Conservation (phyloP, 2,888 invertebrate genomes). For the Melipona beecheii region DNA sequence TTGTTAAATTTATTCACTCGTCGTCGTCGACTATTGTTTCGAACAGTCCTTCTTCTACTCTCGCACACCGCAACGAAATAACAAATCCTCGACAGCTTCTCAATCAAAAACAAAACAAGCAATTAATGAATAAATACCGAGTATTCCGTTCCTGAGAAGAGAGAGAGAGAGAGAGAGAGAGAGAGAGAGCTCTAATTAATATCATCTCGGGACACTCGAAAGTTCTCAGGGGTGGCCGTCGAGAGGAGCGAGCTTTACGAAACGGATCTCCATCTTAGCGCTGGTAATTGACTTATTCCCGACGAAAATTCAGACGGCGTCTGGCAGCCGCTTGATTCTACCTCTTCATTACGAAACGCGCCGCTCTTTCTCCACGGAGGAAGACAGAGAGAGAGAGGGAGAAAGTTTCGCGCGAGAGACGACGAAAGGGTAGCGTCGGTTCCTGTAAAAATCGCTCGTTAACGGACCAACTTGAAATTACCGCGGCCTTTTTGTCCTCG, state of each 20-base stretch:
- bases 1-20: not conserved
- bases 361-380: not conserved
- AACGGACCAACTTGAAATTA: slow-evolving; percentile 58
- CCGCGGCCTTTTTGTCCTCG: slow-evolving; percentile 51
- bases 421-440: slow-evolving; percentile 53
- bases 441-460: slow-evolving; percentile 40
- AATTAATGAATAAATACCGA: not conserved
- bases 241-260: slow-evolving; percentile 4
- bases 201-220: slow-evolving; percentile 24
- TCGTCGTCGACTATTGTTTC: not conserved
- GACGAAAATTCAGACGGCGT: slow-evolving; percentile 45
- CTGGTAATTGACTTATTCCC: slow-evolving; percentile 55
- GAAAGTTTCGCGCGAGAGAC: slow-evolving; percentile 1
- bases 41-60: not conserved
- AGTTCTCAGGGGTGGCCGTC: slow-evolving; percentile 8
- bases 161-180: too few species aligned
- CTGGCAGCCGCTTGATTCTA: slow-evolving; percentile 38
- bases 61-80: not conserved
- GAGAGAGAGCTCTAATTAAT: slow-evolving; percentile 18
- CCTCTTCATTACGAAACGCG: slow-evolving; percentile 50
- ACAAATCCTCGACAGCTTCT: not conserved
- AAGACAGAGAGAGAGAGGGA: not conserved
- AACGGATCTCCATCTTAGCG: slow-evolving; percentile 32
- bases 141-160: not conserved
- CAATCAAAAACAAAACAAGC: not conserved